Evolutionary conservation across 1,140 invertebrate genomes (phyloP).

Genomic region (Bombus superbus): DNA sequence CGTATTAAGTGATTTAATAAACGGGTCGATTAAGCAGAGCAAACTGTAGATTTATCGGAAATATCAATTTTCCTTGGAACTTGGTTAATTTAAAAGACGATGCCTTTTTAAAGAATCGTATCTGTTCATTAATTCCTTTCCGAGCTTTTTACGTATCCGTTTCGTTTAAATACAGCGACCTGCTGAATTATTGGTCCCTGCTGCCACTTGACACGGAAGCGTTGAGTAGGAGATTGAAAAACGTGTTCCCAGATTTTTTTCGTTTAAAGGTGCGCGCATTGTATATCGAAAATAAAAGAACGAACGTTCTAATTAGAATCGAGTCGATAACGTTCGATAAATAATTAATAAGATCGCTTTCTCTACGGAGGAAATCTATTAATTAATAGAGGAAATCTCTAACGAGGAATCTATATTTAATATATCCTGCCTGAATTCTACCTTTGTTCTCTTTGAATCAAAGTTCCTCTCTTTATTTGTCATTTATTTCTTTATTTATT

Average conservation of each 20-base stretch:
- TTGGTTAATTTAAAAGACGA: conserved; percentile 27
- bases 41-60: conserved; percentile 6
- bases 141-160: not conserved
- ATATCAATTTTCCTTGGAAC: conserved; percentile 2
- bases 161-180: conserved; percentile 10
- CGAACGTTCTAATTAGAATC: not conserved
- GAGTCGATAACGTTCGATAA: not conserved
- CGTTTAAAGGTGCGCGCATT: not conserved
- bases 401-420: not conserved
- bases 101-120: not conserved
- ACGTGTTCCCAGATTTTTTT: not conserved
- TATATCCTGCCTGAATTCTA: not conserved
- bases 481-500: too few relatives aligned
- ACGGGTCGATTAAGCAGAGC: not conserved
- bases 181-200: not conserved
- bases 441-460: too few relatives aligned
- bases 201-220: not conserved
- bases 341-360: not conserved
- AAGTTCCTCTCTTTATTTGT: too few relatives aligned
- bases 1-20: conserved; percentile 24
- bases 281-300: not conserved
- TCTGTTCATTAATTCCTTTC: conserved; percentile 2
- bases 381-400: too few relatives aligned
- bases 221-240: not conserved
- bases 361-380: not conserved